Evolutionary conservation across 2,113 vertebrate species (phyloP), one percentile per base, ranked within the genome.

Genomic region (Seriola rivoliana): DNA sequence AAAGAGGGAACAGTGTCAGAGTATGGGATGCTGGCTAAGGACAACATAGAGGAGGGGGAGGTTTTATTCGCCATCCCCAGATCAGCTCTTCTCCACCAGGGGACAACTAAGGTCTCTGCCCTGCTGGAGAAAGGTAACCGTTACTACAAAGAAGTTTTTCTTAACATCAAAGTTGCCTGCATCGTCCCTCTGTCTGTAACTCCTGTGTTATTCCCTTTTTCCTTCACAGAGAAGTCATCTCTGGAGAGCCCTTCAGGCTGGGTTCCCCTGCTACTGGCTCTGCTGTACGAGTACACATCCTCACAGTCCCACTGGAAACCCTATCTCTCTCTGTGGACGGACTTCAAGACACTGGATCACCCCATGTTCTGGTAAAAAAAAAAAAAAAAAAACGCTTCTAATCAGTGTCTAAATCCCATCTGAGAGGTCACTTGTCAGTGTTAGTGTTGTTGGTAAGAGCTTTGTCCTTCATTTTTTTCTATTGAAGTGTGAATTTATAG

Each of bases 291-390:
- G 85, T 96, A 96, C 81, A 97, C 96, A 0, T 92, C 87, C 66
- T 76, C 93, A 7, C 84, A 71, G 74, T 99, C 98, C 7, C 88
- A 5, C 4, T 99, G 98, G 98, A 95, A 21, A 32, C 96, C 97
- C 0, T 99, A 99, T 65, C 95, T 99, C 65, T 95, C 96, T 7
- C 96, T 99, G 54, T 99, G 98, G 97, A 93, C 96, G 0, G 92
- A 96, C 87, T 96, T 99, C 84, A 93, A 86, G 52, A 91, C 87
- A n/a, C 72, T 98, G 88, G 96, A 98, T 81, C 98, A 97, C 70
- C 98, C 98, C 46, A 99, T 99, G 98, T 99, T 99, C 91, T 99
- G 98, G 98, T 99, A 84, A 93, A 78, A 23, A 29, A 2, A 85
- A 93, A 78, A 23, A 25, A 2, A 29, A 29, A 2, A 29, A 29